Conservation (phyloP, 2,888 invertebrate genomes). For the Yponomeuta plumbellus region DNA sequence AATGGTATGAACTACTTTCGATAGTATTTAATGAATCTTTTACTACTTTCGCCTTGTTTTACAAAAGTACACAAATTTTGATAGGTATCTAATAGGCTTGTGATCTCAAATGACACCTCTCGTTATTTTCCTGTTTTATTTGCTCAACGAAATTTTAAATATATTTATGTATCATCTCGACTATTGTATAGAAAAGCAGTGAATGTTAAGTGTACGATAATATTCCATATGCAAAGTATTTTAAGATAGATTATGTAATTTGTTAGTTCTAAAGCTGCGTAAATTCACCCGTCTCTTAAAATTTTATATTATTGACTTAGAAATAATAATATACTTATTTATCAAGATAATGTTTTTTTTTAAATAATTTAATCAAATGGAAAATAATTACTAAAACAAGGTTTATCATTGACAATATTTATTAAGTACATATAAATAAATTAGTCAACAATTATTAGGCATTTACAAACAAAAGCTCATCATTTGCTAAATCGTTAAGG, state of each 20-base stretch:
- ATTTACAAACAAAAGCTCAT: slow-evolving; percentile 24
- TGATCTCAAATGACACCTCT: background rate
- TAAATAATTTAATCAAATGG: background rate
- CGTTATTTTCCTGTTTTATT: background rate
- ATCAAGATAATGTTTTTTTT: slow-evolving; percentile 54
- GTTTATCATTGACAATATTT: slow-evolving; percentile 10
- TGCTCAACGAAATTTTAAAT: background rate
- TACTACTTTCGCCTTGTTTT: background rate
- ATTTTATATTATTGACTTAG: slow-evolving; percentile 76
- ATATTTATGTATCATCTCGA: background rate
- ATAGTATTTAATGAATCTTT: slow-evolving; percentile 2
- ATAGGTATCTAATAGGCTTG: slow-evolving; percentile 20
- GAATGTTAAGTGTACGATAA: slow-evolving; percentile 33
- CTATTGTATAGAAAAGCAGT: background rate
- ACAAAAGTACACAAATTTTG: slow-evolving; percentile 16
- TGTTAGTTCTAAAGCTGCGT: slow-evolving; percentile 64
- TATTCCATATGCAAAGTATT: slow-evolving; percentile 74
- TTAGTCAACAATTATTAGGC: slow-evolving; percentile 23
- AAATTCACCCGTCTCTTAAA: slow-evolving; percentile 76
- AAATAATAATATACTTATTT: slow-evolving; percentile 70
- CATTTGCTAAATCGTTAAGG: background rate
- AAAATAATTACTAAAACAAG: background rate
- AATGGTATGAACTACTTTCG: no score
- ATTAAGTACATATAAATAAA: slow-evolving; percentile 22
- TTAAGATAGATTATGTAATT: slow-evolving; percentile 59